Evolutionary conservation across 1,140 invertebrate genomes (phyloP).

Genomic region (Bombyx mandarina): DNA sequence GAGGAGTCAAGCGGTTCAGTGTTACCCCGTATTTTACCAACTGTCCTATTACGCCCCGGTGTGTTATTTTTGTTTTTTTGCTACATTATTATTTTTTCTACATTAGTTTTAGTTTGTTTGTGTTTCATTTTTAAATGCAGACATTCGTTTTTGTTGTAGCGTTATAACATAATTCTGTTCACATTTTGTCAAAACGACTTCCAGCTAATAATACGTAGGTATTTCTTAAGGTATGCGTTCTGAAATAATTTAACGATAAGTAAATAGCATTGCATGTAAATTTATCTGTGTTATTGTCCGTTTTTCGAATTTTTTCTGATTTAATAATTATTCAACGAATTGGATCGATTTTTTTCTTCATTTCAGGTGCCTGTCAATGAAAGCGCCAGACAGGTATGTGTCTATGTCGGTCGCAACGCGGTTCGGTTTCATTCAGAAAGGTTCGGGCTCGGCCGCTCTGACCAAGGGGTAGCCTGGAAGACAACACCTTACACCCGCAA

Average conservation of each 20-base stretch:
- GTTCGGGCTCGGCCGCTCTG: conserved; percentile 50
- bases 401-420: conserved; percentile 55
- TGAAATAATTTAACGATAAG: not conserved
- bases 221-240: not conserved
- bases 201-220: not conserved
- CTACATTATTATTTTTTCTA: conserved; percentile 50
- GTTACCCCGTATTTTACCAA: conserved; percentile 70
- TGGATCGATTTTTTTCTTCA: conserved; percentile 74
- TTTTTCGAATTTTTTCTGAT: conserved; percentile 41
- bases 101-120: conserved; percentile 61
- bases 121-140: conserved; percentile 57
- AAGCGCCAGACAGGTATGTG: conserved; percentile 78
- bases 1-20: conserved; percentile 44
- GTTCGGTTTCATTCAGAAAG: conserved; percentile 60
- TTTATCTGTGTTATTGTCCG: conserved; percentile 59
- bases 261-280: conserved; percentile 53
- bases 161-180: conserved; percentile 1
- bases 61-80: conserved; percentile 57
- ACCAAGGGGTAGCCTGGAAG: conserved; percentile 66
- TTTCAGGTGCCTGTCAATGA: conserved; percentile 80
- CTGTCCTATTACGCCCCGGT: conserved; percentile 70
- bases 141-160: conserved; percentile 22
- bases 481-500: conserved; percentile 64
- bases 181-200: not conserved
- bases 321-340: conserved; percentile 69